Evolutionary conservation across 1,140 invertebrate genomes (phyloP).

Genomic region (Zaprionus capensis): DNA sequence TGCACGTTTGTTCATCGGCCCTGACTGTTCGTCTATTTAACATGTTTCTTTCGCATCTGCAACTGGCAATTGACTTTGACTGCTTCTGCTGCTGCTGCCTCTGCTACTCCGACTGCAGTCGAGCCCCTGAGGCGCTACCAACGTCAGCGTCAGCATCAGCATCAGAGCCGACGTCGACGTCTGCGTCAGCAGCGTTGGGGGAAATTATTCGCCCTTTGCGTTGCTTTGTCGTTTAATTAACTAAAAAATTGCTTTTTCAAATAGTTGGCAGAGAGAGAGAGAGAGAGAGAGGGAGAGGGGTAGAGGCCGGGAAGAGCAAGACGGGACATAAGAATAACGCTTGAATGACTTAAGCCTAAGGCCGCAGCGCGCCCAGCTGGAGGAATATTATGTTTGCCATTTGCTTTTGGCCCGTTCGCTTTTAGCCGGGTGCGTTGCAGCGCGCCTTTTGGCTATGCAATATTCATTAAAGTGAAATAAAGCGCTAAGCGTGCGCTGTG

Average conservation of each 20-base stretch:
- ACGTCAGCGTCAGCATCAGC: neutral
- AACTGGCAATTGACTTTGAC: conserved; percentile 38
- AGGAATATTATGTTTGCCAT: conserved; percentile 70
- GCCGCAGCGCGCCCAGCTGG: conserved; percentile 49
- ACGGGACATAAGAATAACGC: conserved; percentile 57
- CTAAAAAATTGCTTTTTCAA: conserved; percentile 82
- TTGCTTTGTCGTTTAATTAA: conserved; percentile 83
- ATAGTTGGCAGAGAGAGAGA: conserved; percentile 36
- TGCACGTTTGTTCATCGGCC: neutral
- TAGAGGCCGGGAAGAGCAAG: neutral
- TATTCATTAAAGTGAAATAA: conserved; percentile 77
- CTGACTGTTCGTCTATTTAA: neutral
- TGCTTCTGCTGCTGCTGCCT: neutral
- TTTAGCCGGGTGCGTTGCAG: conserved; percentile 10
- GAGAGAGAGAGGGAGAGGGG: neutral
- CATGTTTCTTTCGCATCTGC: conserved; percentile 22
- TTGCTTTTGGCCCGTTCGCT: conserved; percentile 44
- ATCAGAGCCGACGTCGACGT: neutral
- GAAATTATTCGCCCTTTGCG: conserved; percentile 60
- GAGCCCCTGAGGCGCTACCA: conserved; percentile 10
- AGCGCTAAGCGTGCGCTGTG: conserved; percentile 25
- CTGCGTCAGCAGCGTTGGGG: conserved; percentile 3
- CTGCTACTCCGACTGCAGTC: conserved; percentile 1
- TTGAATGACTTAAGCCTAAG: conserved; percentile 72
- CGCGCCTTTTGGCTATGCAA: conserved; percentile 59